Percentiles rank a stretch among this genome's conserved stretches.
Conservation (phyloP, 2,888 invertebrate genomes). For the Rotaria macrura region DNA sequence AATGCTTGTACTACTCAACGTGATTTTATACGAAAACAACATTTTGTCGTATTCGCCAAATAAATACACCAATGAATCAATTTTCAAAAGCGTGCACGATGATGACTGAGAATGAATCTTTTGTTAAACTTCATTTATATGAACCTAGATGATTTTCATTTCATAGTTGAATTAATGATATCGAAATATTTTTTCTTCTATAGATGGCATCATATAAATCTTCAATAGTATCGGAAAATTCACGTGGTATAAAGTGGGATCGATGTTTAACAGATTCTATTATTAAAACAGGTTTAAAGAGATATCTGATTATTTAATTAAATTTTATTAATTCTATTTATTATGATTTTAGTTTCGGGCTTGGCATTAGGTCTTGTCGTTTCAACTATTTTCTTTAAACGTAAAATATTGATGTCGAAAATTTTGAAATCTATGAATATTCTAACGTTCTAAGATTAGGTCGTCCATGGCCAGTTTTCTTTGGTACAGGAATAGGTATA, state of each 20-base stretch:
- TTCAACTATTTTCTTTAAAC: conserved; percentile 70
- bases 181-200: not conserved
- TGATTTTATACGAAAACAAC: not conserved
- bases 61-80: not conserved
- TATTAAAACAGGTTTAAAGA: conserved; percentile 51
- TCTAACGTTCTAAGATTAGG: conserved; percentile 50
- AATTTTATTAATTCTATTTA: not conserved
- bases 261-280: conserved; percentile 70
- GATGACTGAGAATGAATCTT: not conserved
- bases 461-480: conserved; percentile 72
- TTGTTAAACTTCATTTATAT: not conserved
- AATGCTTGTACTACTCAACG: not conserved
- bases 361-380: conserved; percentile 66
- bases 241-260: conserved; percentile 68
- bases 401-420: conserved; percentile 50
- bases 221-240: conserved; percentile 57
- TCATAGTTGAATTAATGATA: no score
- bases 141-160: not conserved
- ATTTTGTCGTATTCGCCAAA: not conserved
- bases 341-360: conserved; percentile 63
- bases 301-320: not conserved
- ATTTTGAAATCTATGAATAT: not conserved
- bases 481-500: conserved; percentile 76
- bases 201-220: not conserved
- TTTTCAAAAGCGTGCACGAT: not conserved